These are phyloP conservation scores for Heliconius charithonia DNA, from an alignment of 2,888 invertebrate genomes.

Conservation along the genomic window DNA sequence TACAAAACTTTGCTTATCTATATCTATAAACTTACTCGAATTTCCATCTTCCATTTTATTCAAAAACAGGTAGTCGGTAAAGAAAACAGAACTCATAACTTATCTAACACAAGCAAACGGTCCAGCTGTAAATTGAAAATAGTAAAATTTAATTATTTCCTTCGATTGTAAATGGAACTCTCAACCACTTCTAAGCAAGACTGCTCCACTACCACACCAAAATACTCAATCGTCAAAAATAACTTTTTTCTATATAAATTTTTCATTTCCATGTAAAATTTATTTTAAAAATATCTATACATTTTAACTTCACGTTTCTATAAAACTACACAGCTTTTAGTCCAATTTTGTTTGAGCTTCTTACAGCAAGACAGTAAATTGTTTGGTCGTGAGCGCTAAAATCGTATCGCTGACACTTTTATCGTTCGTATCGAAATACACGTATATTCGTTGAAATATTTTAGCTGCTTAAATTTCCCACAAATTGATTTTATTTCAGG, in stretches of 20 bases:
- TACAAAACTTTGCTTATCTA: no score
- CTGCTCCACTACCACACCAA: no score
- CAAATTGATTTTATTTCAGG: conserved; percentile 11
- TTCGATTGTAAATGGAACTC: no score
- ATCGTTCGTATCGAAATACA: conserved; percentile 11
- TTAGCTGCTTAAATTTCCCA: not conserved
- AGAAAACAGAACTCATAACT: no score
- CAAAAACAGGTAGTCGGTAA: no score
- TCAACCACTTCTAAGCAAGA: no score
- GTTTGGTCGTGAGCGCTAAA: conserved; percentile 25
- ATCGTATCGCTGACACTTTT: conserved; percentile 22
- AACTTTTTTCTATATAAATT: not conserved
- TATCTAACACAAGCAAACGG: no score
- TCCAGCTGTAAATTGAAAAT: no score
- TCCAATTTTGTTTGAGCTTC: conserved; percentile 7
- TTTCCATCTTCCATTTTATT: no score
- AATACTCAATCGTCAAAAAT: no score
- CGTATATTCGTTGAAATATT: not conserved
- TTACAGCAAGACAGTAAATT: conserved; percentile 18
- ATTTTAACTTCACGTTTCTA: not conserved
- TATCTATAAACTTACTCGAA: no score
- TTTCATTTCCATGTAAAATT: not conserved
- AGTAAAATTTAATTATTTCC: no score
- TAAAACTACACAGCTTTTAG: not conserved
- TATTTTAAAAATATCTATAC: not conserved